Conservation (phyloP, 2,113 vertebrate species). For the Embiotoca jacksoni region DNA sequence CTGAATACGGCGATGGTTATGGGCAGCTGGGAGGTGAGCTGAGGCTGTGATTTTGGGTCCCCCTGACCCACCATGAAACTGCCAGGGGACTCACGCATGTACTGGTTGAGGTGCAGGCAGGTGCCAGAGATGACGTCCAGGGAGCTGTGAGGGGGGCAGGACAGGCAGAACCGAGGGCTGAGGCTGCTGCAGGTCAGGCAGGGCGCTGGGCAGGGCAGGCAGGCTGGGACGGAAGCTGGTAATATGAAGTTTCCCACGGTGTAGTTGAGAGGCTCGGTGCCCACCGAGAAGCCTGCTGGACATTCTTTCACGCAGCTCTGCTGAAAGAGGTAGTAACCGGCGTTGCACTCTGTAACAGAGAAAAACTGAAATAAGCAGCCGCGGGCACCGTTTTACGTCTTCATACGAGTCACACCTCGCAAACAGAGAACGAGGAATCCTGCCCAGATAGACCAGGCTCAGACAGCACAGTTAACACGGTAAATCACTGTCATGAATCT, state of each 20-base stretch:
- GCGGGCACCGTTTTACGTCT: neutral
- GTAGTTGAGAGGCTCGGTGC: conserved; percentile 81
- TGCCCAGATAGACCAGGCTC: neutral
- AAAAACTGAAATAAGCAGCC: conserved; percentile 15
- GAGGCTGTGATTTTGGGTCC: neutral
- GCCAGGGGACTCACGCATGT: conserved; percentile 89
- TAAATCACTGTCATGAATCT: neutral
- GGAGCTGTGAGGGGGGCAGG: conserved; percentile 91
- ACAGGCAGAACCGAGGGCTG: conserved; percentile 88
- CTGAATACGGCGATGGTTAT: conserved; percentile 89
- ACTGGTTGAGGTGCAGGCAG: conserved; percentile 92
- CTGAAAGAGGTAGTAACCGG: conserved; percentile 91
- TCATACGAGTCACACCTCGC: conserved; percentile 25
- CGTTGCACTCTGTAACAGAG: conserved; percentile 88
- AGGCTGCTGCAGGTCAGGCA: conserved; percentile 91
- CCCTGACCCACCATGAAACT: conserved; percentile 57
- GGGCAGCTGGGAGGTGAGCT: conserved; percentile 82
- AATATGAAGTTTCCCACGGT: conserved; percentile 87
- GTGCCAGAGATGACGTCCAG: conserved; percentile 85
- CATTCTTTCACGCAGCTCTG: conserved; percentile 92
- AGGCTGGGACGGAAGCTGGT: conserved; percentile 85
- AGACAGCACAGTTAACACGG: neutral
- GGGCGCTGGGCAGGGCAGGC: conserved; percentile 88
- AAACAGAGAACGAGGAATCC: conserved; percentile 22
- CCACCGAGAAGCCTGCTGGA: conserved; percentile 86